A percentile compares a stretch with the other conserved stretches of the same genome.
phyloP scores from a whole-genome alignment of 2,113 vertebrate species.

The Gallinago undulata region DNA sequence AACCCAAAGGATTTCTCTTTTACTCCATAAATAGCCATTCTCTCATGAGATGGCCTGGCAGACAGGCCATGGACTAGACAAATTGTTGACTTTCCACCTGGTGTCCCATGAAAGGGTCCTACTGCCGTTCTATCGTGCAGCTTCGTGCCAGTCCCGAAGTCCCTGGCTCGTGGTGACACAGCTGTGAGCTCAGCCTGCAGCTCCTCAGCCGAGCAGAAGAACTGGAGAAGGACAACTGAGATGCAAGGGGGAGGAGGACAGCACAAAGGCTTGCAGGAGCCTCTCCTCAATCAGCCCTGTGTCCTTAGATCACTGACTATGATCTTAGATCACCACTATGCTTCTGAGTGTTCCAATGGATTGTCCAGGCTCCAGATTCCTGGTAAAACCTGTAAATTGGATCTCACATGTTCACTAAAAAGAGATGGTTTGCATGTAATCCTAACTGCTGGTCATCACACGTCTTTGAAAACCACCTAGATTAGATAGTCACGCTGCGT shows the following conservation, averaged over 20 bases:
- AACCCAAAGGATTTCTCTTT: background rate
- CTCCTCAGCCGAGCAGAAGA: background rate
- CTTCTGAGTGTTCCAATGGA: background rate
- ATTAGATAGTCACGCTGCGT: background rate
- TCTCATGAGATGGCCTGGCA: background rate
- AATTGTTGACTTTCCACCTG: background rate
- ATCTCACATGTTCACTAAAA: background rate
- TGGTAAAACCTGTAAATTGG: background rate
- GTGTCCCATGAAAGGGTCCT: background rate
- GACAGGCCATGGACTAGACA: background rate
- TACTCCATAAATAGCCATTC: background rate
- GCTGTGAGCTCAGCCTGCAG: background rate
- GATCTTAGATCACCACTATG: background rate
- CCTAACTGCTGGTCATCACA: background rate
- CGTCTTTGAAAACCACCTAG: background rate
- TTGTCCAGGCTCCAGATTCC: background rate
- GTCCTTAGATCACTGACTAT: background rate
- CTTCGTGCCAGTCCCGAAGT: background rate
- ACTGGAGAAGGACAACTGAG: background rate
- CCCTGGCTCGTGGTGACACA: background rate
- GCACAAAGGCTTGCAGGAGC: background rate
- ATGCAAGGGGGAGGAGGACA: background rate
- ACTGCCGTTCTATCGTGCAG: rapidly evolving
- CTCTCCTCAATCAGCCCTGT: background rate
- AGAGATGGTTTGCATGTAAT: background rate